Base-by-base conservation (phyloP, 2,888 invertebrate genomes). In the Scelioninae gen. 1 region DNA sequence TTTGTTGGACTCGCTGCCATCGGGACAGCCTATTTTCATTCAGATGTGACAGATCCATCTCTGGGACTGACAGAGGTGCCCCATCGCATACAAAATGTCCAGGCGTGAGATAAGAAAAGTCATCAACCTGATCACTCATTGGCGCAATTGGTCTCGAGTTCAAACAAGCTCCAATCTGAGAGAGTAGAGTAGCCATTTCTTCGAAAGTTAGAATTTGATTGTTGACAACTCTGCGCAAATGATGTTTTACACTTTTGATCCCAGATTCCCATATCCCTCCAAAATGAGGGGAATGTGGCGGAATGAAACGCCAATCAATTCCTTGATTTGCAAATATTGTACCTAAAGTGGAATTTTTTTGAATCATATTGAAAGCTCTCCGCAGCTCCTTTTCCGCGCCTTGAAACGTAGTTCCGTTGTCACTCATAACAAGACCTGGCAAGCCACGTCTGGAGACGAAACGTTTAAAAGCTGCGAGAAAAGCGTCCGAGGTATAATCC, bases 91-190 rank as follows among this genome's bases (percentile, higher is more conserved):
- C 1, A 47, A 65, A 65, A 65, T 65, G 31, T 29, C 63, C 63
- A 8, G 63, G 63, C 32, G 49, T 65, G 49, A 65, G 63, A 34
- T 49, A 65, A 47, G 63, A 49, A 13, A 65, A 49, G 32, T 65
- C 63, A 13, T 47, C 32, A 9, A 13, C 47, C 2, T 11, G 11
- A 5, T 49, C 34, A 32, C 63, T 65, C 32, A 65, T 38, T 10
- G 38, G 32, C 11, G 9, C 23, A 4, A 23, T 23, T 23, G 23
- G 23, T 4, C 23, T 1, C 4, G 23, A 23, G 23, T 23, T 23
- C 55, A 55, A 55, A 32, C 55, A 55, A 13, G 16, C 55, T 8
- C 55, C 55, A 1, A 55, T 55, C 8, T 55, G 55, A 11, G 55
- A 0, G 0, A 55, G 8, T 2, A 55, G n/a, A 6, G 55, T 55